Percentiles rank a stretch among this genome's conserved stretches.
phyloP scores from a whole-genome alignment of 2,888 invertebrate species.

The Aplocera efformata region DNA sequence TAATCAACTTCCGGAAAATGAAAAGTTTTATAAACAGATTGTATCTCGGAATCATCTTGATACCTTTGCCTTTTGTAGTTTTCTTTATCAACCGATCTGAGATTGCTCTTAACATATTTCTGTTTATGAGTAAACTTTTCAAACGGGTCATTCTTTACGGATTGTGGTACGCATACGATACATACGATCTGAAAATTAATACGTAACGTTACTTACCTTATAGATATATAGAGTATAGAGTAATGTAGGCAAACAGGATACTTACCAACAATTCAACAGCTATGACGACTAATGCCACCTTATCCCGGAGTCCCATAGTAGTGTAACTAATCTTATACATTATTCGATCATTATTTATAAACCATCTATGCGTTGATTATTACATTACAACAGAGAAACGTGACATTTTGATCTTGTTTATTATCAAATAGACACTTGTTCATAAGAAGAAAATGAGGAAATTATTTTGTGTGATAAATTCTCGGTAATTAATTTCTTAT shows the following conservation, averaged over 20 bases:
- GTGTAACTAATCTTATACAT: constrained; percentile 25
- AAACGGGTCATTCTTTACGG: constrained; percentile 22
- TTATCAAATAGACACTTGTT: constrained; percentile 5
- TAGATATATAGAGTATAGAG: no score
- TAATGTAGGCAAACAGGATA: no score
- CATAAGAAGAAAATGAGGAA: neutral
- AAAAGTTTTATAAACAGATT: constrained; percentile 29
- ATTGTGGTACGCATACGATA: constrained; percentile 36
- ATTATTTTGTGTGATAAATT: neutral
- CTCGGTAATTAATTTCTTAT: neutral
- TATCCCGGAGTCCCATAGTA: constrained; percentile 52
- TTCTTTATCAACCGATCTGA: neutral
- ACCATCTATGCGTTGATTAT: constrained; percentile 16
- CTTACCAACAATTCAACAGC: constrained; percentile 43
- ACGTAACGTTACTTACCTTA: no score
- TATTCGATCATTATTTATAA: constrained; percentile 31
- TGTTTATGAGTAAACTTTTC: constrained; percentile 10
- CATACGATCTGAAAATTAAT: constrained; percentile 40
- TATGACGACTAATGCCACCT: constrained; percentile 41
- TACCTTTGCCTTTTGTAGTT: constrained; percentile 19
- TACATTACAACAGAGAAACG: constrained; percentile 25
- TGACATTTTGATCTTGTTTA: constrained; percentile 18
- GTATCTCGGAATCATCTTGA: constrained; percentile 14
- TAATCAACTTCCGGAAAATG: constrained; percentile 52
- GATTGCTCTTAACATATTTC: constrained; percentile 1